These are phyloP conservation scores for Physeter macrocephalus DNA, from an alignment of 2,113 vertebrate genomes.

Conservation along the genomic window DNA sequence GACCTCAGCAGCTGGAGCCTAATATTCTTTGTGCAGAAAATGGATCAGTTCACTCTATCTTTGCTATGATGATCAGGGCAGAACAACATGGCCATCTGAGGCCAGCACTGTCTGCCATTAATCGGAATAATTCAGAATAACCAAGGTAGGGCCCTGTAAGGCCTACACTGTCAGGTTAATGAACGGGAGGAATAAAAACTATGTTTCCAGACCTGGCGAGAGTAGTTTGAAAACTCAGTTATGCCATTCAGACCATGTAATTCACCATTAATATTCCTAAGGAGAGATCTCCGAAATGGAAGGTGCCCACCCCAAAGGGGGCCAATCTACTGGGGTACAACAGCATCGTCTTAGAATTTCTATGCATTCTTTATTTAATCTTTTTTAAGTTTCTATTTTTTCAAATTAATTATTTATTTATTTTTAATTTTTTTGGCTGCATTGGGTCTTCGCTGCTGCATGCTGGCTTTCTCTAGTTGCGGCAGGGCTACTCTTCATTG, in stretches of 20 bases:
- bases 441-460: too few species aligned
- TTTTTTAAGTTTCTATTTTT: neutral
- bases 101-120: neutral
- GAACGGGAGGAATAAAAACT: neutral
- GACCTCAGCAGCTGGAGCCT: slow-evolving; percentile 46
- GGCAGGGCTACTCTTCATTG: too few species aligned
- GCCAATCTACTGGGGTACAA: neutral
- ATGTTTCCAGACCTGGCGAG: neutral
- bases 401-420: neutral
- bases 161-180: slow-evolving; percentile 12
- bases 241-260: neutral
- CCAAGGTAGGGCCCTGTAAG: neutral
- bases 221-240: neutral
- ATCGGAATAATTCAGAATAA: slow-evolving; percentile 29
- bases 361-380: neutral
- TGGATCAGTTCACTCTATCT: neutral
- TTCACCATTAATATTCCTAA: slow-evolving; percentile 16
- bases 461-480: too few species aligned
- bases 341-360: neutral
- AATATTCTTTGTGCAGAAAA: slow-evolving; percentile 6
- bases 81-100: neutral
- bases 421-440: too few species aligned
- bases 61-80: neutral
- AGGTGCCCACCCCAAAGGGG: neutral
- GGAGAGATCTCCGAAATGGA: neutral